Evolutionary conservation across 92 coral and sea anemone species (phyloP).

Genomic region (Hydrozoanthus gracilis): DNA sequence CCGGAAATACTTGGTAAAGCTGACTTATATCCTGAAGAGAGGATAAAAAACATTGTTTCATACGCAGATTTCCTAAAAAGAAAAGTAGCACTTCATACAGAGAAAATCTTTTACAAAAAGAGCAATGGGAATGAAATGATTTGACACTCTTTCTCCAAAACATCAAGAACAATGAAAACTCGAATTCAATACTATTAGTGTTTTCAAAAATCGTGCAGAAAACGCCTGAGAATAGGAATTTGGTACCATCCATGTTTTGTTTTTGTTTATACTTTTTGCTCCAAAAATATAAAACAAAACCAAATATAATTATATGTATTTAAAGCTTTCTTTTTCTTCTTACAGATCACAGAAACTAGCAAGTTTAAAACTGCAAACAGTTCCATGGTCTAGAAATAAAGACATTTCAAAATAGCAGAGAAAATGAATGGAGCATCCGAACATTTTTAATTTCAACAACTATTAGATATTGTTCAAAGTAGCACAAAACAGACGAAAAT

Average conservation of each 20-base stretch:
- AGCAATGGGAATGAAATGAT: background rate
- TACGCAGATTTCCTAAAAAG: background rate
- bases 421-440: background rate
- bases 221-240: no score
- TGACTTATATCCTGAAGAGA: slow-evolving; percentile 88
- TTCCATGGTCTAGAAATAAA: background rate
- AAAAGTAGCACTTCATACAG: background rate
- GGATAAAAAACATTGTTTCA: background rate
- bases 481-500: no score
- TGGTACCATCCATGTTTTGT: background rate
- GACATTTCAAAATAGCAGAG: background rate
- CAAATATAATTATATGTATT: no score
- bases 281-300: background rate
- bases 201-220: no score
- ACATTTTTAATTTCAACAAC: no score
- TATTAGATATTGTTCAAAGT: no score
- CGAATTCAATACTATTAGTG: no score
- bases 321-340: background rate
- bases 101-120: background rate
- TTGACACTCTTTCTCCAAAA: no score
- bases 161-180: no score
- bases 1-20: slow-evolving; percentile 97
- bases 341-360: background rate
- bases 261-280: background rate
- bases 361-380: background rate